Evolutionary conservation across 2,113 vertebrate species (phyloP), one percentile per base, ranked within the genome.

Genomic region (Fregetta grallaria): DNA sequence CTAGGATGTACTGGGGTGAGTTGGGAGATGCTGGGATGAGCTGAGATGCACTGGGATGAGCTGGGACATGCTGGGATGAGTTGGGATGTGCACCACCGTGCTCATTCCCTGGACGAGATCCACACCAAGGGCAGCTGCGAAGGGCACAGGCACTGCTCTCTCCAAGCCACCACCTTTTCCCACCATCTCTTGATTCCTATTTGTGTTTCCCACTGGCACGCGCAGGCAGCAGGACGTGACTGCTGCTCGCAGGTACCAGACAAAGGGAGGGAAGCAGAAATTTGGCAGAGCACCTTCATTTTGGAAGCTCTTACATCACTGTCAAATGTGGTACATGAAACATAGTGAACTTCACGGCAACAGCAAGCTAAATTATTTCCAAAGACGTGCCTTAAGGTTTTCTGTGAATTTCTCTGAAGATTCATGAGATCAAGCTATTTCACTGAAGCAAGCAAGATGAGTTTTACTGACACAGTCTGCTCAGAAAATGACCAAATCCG

Each of bases 241-340:
- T 13, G 75, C 86, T 79, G 58, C 72, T 73, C 2, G 0, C 53
- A 19, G 27, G 3, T 25, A 30, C 30, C 49, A 61, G 82, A 18
- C 36, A 34, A 19, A 79, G 44, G 72, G 27, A 76, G 42, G 45
- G 62, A 38, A 40, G 67, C 63, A 68, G 67, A n/a, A 70, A 62
- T 50, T 10, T 36, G 34, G 82, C 78, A 44, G 19, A 76, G 25
- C 1, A 14, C 50, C 86, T 63, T 74, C 26, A 11, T 38, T 94
- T 73, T 42, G 83, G 86, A n/a, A 70, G 20, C 67, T 36, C 53
- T 56, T 65, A 1, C 67, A n/a, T 34, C 63, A 6, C 53, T 34
- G 4, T 40, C 40, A 1, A 11, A 1, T 1, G 1, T 2, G 1
- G 40, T 26, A 9, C 61, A 2, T 0, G 11, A 52, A 65, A 76